Evolutionary conservation across 2,888 invertebrate genomes (phyloP).

Genomic region (Julus scanicus): DNA sequence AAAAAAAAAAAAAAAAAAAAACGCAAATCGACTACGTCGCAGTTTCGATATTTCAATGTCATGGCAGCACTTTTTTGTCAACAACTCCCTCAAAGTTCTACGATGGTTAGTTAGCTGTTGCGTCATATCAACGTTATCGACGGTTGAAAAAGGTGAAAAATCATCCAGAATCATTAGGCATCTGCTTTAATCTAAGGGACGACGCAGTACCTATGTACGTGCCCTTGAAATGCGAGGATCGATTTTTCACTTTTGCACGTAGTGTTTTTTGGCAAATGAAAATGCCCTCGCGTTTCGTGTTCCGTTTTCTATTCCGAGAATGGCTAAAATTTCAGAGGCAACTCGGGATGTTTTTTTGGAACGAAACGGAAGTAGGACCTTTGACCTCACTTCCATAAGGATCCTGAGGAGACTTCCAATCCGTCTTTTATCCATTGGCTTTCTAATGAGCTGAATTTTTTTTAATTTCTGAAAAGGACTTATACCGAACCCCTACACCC

Average conservation of each 20-base stretch:
- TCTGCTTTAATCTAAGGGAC: neutral
- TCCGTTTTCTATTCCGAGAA: neutral
- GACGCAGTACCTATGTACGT: neutral
- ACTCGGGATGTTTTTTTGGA: neutral
- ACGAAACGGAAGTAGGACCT: neutral
- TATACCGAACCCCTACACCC: too few relatives aligned
- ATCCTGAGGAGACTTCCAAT: too few relatives aligned
- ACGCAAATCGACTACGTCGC: neutral
- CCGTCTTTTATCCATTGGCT: too few relatives aligned
- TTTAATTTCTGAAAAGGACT: too few relatives aligned
- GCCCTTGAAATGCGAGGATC: neutral
- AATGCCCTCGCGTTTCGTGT: neutral
- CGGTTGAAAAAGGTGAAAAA: neutral
- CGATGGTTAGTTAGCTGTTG: neutral
- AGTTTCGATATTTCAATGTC: slow-evolving; percentile 26
- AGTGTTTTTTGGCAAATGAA: neutral
- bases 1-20: neutral
- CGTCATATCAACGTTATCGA: neutral
- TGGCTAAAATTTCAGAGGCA: neutral
- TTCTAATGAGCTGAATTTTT: too few relatives aligned
- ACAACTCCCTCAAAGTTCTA: neutral
- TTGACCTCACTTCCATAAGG: too few relatives aligned
- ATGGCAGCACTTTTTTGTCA: neutral
- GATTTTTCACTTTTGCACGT: neutral
- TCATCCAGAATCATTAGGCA: neutral